Evolutionary conservation across 2,888 invertebrate genomes (phyloP), one percentile per base, ranked within the genome.

Genomic region (Conus canariensis): DNA sequence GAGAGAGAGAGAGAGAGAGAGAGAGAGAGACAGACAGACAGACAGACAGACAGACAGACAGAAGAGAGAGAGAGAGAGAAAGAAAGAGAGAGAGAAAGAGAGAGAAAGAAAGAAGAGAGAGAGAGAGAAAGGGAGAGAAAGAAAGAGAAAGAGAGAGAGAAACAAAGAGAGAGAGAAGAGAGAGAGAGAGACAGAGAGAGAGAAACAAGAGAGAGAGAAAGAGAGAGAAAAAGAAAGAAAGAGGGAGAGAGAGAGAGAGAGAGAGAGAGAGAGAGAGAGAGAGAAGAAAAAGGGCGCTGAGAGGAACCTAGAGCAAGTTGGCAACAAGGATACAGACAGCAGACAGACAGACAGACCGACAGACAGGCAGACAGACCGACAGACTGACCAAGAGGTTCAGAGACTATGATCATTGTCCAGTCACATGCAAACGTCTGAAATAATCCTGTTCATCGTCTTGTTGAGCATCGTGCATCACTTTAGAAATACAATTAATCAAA

Each of bases 151-250:
- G 56, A 74, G 74, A 88, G 58, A 77, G 58, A 58, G n/a, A 77
- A 60, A 88, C 6, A 58, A 30, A 88, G 60, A 88, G 25, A 58
- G 60, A 82, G 88, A 60, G 7, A 30, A 82, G 88, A 30, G 8
- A 19, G 59, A 88, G 60, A 88, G 59, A 60, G 16, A 82, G 82
- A 60, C 14, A 19, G 19, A 82, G 88, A 82, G 25, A 45, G 45
- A 45, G 45, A 45, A 3, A 45, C 2, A 4, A 4, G 45, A 45
- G 45, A 45, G 45, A 60, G n/a, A 77, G 88, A 88, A 25, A 80
- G 25, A 88, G 88, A 88, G 58, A 77, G 74, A 88, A 19, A 88
- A n/a, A 58, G n/a, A 80, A 60, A 80, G 58, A 77, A 2, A 80
- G n/a, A 88, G n/a, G 59, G 25, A 80, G 88, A 80, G n/a, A n/a